Base-by-base conservation (phyloP, 2,797 vertebrate species). In the Oceanodroma leucorhoa region DNA sequence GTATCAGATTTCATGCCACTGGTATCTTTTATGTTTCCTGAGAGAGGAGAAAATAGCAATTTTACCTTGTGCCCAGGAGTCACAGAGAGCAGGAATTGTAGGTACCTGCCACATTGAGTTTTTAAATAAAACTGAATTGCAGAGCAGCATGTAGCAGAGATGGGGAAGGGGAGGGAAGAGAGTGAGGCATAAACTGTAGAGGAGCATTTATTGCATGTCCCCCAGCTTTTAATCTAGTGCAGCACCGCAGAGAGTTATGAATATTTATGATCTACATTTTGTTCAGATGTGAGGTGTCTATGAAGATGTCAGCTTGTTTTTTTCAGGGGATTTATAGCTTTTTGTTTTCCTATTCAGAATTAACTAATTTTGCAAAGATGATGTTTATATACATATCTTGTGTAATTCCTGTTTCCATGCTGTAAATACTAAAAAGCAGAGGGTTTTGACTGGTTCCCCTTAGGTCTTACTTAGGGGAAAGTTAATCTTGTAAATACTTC, bases 1-100 rank as follows among this genome's bases (percentile, higher is more conserved):
- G 51, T 89, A 85, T 96, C 91, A 93, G 81, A 76, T 97, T 96
- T 97, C 96, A 71, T 96, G 88, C 88, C 67, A 22, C 55, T 90
- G 70, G 40, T 94, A 94, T 90, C 87, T 92, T 97, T 95, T 95
- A 89, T 95, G 93, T 97, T 97, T 96, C 95, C 95, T 94, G 96
- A 94, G 96, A 96, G 94, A 96, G 94, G 88, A 95, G 93, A 96
- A 96, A 97, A 95, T 57, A 94, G 85, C 93, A 95, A 95, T 97
- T 97, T 96, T 96, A 64, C 85, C 60, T 87, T 90, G 64, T 85
- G 96, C 87, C 94, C 93, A 69, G 84, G 87, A 97, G 94, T 96
- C 89, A 94, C 36, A 66, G 89, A 83, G 90, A 96, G 84, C 84
- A 95, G 90, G 79, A 95, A 96, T 87, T 95, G 81, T 53, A 89